A percentile compares a stretch with the other conserved stretches of the same genome.
These are phyloP conservation scores for Adelges cooleyi DNA, from an alignment of 1,140 invertebrate species.

Conservation along the genomic window DNA sequence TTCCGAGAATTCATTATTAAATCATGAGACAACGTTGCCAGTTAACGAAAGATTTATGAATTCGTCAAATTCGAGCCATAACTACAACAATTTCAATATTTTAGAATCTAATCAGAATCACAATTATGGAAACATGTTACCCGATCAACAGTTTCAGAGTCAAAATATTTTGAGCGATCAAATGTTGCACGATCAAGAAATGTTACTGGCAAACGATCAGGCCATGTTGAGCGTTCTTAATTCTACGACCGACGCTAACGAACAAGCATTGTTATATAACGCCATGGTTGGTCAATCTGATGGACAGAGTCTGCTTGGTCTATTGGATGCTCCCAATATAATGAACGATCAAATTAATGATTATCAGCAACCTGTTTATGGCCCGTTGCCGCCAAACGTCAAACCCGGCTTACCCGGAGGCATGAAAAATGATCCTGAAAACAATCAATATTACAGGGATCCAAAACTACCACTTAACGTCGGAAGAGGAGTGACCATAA, in stretches of 20 bases:
- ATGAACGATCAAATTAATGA: conserved; percentile 14
- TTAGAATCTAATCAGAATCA: conserved; percentile 9
- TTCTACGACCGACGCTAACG: conserved; percentile 11
- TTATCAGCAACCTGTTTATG: conserved; percentile 23
- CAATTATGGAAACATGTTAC: conserved; percentile 14
- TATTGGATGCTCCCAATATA: conserved; percentile 1
- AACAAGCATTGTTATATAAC: conserved; percentile 20
- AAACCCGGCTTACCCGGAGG: conserved; percentile 29
- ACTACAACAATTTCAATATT: background rate
- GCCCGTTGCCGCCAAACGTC: conserved; percentile 1
- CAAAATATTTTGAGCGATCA: conserved; percentile 12
- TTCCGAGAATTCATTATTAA: conserved; percentile 5
- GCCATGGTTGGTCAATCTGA: conserved; percentile 21
- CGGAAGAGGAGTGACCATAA: conserved; percentile 4
- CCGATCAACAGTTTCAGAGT: conserved; percentile 10
- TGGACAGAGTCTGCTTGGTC: conserved; percentile 18
- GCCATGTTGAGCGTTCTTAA: conserved; percentile 20
- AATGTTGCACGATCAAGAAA: conserved; percentile 24
- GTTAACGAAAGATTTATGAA: conserved; percentile 6
- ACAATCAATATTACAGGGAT: conserved; percentile 1
- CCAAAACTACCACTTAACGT: background rate
- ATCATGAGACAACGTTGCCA: background rate
- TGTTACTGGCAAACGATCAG: conserved; percentile 17
- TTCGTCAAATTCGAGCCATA: background rate
- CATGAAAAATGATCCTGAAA: conserved; percentile 14